Percentiles rank a stretch among this genome's conserved stretches.
Evolutionary conservation across 2,113 vertebrate genomes (phyloP).

Genomic region (Megatriorchis doriae): DNA sequence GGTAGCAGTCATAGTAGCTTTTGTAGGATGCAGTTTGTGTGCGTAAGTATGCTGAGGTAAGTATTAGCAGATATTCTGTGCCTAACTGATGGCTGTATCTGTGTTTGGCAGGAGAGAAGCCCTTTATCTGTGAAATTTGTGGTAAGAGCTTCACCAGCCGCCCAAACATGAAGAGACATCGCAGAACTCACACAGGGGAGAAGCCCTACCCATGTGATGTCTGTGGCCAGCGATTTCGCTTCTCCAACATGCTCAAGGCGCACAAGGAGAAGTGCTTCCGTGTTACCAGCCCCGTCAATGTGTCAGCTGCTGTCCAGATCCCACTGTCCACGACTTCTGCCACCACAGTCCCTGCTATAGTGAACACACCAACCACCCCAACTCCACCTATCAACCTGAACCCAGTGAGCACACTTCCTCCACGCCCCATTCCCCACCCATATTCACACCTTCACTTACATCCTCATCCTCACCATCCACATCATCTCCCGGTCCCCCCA

Average conservation of each 20-base stretch:
- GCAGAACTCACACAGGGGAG: slow-evolving; percentile 94
- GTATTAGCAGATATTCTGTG: background rate
- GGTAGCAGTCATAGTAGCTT: background rate
- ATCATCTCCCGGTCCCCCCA: slow-evolving; percentile 82
- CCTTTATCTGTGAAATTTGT: slow-evolving; percentile 98
- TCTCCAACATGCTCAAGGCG: slow-evolving; percentile 99
- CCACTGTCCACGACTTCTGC: slow-evolving; percentile 78
- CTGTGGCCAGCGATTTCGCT: slow-evolving; percentile 95
- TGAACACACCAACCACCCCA: slow-evolving; percentile 55
- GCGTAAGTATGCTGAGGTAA: background rate
- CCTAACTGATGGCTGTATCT: background rate
- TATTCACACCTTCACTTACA: slow-evolving; percentile 89
- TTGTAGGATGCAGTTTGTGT: background rate
- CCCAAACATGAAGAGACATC: slow-evolving; percentile 97
- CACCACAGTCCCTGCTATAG: slow-evolving; percentile 70
- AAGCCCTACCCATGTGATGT: slow-evolving; percentile 97
- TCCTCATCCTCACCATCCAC: slow-evolving; percentile 77
- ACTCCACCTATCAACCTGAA: slow-evolving; percentile 63
- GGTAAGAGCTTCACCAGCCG: slow-evolving; percentile 99
- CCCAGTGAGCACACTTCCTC: slow-evolving; percentile 63
- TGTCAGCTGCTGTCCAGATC: slow-evolving; percentile 76
- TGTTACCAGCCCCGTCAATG: slow-evolving; percentile 88
- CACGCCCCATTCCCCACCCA: slow-evolving; percentile 76
- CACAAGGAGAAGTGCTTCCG: slow-evolving; percentile 98
- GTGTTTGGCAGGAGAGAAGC: slow-evolving; percentile 88